phyloP scores from a whole-genome alignment of 2,797 vertebrate species.

The Tarsius wallacei region DNA sequence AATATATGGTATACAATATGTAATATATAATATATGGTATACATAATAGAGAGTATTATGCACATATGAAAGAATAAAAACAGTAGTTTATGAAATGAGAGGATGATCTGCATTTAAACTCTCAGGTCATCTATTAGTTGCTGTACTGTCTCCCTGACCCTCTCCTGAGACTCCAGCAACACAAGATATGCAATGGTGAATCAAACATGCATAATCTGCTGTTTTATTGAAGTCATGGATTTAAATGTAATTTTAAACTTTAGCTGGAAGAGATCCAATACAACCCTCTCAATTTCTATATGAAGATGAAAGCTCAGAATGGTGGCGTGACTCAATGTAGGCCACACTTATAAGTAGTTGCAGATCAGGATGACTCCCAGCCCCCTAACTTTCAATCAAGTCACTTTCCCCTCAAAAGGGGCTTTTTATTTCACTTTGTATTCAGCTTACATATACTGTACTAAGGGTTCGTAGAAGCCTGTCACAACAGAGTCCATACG shows the following conservation, averaged over 20 bases:
- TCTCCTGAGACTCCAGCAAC: not conserved
- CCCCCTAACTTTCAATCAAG: not conserved
- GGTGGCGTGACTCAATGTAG: constrained; percentile 31
- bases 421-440: not conserved
- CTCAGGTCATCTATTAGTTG: not conserved
- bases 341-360: not conserved
- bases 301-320: constrained; percentile 22
- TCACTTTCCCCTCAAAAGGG: not conserved
- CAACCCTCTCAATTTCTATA: constrained; percentile 27
- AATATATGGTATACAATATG: not conserved
- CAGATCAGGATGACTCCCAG: not conserved
- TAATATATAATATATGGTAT: not conserved
- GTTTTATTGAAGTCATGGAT: constrained; percentile 46
- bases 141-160: not conserved
- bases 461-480: not conserved
- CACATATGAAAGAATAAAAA: not conserved
- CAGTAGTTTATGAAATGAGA: not conserved
- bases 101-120: constrained; percentile 46
- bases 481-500: not conserved
- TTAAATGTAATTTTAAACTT: constrained; percentile 46
- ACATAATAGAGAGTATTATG: not conserved
- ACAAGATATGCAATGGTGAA: not conserved
- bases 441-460: not conserved
- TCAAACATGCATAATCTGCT: not conserved
- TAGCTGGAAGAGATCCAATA: constrained; percentile 38